These are phyloP conservation scores for Ophion costatus DNA, from an alignment of 2,888 invertebrate genomes.

Conservation along the genomic window DNA sequence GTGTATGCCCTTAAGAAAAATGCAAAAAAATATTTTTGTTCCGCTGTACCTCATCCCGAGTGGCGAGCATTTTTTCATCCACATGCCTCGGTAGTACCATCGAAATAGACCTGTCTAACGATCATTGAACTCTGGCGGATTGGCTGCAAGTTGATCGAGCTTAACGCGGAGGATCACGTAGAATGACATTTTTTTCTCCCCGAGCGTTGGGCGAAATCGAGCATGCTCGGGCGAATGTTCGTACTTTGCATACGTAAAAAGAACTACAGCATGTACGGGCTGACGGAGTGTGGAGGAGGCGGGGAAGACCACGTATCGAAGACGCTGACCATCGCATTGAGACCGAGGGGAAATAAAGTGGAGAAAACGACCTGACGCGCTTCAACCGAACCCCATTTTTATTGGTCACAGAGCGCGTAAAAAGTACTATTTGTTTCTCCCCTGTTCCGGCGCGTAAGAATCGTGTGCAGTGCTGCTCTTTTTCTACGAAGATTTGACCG, in stretches of 20 bases:
- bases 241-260: slow-evolving; percentile 64
- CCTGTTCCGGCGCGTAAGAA: background rate
- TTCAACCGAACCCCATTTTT: slow-evolving; percentile 57
- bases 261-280: slow-evolving; percentile 16
- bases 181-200: slow-evolving; percentile 4
- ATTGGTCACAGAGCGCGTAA: slow-evolving; percentile 28
- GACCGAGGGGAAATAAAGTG: slow-evolving; percentile 5
- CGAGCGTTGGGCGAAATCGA: slow-evolving; percentile 36
- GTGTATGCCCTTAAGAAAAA: no score
- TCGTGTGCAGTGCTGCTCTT: background rate
- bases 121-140: slow-evolving; percentile 31
- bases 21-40: no score
- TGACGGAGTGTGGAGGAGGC: background rate
- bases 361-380: slow-evolving; percentile 59
- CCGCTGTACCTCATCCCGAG: no score
- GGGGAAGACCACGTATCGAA: slow-evolving; percentile 23
- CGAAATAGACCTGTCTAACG: slow-evolving; percentile 27
- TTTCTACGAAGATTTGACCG: slow-evolving; percentile 13
- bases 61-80: no score
- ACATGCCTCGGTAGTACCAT: background rate
- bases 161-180: slow-evolving; percentile 52
- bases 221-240: slow-evolving; percentile 29
- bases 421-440: slow-evolving; percentile 16
- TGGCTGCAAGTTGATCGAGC: slow-evolving; percentile 56
- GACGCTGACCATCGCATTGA: slow-evolving; percentile 53